Evolutionary conservation across 2,113 vertebrate species (phyloP), one percentile per base, ranked within the genome.

Genomic region (Phasianus colchicus): DNA sequence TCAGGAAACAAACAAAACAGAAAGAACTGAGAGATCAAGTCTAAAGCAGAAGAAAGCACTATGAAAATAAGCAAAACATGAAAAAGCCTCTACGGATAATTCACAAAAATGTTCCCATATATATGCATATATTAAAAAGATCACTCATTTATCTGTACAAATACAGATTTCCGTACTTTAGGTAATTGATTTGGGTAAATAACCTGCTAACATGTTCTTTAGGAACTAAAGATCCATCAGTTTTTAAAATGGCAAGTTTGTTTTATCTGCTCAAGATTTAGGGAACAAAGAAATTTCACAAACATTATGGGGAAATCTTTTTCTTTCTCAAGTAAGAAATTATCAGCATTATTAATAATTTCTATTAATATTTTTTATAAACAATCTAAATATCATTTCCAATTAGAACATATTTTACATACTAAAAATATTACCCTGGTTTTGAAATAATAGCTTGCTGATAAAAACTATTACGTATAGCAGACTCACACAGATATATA

Each of bases 401-500:
- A 88, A 70, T 86, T 67, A 83, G 42, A 60, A 61, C 30, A 38
- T 24, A 72, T 79, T 81, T 86, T 74, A 78, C 24, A 29, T 1
- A 86, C 36, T 57, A 77, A 89, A 85, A 27, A 10, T 42, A 43
- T 63, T 57, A 76, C 24, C 4, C 20, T 52, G 6, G 8, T 54
- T 75, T 88, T 91, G 48, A 91, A 94, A 88, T 54, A 73, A 79
- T 17, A 91, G 20, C 25, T 88, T 45, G 27, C 27, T 87, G 30
- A 73, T 20, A 86, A 82, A 79, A 87, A 32, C 8, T 57, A 36
- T 34, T 76, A 55, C 16, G 66, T 7, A 69, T 20, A 87, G 20
- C 6, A 65, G 36, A 61, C 9, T 78, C 8, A 85, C 45, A 52
- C 4, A 81, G 25, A 72, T 20, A 64, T 15, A 24, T 43, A 50